These are phyloP conservation scores for Cheilosia pagana DNA, from an alignment of 2,888 invertebrate genomes.

Conservation along the genomic window DNA sequence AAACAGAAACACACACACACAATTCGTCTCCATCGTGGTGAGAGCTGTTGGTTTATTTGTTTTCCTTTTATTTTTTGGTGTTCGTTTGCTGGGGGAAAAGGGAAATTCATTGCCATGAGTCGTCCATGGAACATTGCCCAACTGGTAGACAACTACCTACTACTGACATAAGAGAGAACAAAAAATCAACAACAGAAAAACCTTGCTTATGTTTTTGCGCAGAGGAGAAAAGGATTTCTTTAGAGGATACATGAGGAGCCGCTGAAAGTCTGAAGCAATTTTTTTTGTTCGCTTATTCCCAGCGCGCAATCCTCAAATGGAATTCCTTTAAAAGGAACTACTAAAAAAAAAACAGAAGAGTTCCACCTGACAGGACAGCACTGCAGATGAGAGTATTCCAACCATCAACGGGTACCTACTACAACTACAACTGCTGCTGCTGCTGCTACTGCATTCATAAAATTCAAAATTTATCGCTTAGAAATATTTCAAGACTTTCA, in stretches of 20 bases:
- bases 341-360: neutral
- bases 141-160: conserved; percentile 13
- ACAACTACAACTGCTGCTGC: conserved; percentile 1
- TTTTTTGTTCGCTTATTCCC: conserved; percentile 8
- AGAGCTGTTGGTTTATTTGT: conserved; percentile 32
- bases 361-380: conserved; percentile 23
- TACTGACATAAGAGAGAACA: neutral
- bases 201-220: conserved; percentile 34
- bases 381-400: neutral
- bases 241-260: conserved; percentile 1
- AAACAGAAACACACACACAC: neutral
- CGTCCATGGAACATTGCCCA: neutral
- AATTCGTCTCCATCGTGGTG: conserved; percentile 37
- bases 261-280: neutral
- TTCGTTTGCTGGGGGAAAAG: no score
- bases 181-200: neutral
- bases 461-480: conserved; percentile 64
- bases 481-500: conserved; percentile 56
- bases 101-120: conserved; percentile 27
- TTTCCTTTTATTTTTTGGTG: neutral
- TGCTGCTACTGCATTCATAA: conserved; percentile 62
- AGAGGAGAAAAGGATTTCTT: conserved; percentile 40
- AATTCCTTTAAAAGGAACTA: conserved; percentile 18
- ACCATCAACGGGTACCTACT: neutral
- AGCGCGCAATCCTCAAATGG: conserved; percentile 45